phyloP scores from a whole-genome alignment of 2,888 invertebrate species.

The Nemoura dubitans region DNA sequence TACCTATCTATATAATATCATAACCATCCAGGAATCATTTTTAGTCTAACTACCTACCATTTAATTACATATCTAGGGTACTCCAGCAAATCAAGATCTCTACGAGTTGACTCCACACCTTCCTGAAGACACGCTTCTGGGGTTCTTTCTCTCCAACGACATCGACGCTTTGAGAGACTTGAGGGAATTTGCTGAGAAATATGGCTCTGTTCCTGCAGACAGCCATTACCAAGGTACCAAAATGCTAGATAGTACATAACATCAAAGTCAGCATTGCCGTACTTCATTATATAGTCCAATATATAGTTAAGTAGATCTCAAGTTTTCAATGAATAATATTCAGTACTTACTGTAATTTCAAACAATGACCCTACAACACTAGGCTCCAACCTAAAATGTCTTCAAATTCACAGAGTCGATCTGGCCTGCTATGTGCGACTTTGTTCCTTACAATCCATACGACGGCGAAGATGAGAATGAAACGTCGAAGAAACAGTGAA shows the following conservation, averaged over 20 bases:
- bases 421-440: slow-evolving; percentile 8
- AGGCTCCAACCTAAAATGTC: too few species aligned
- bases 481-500: not conserved
- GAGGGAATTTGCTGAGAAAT: not conserved
- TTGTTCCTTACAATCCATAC: slow-evolving; percentile 16
- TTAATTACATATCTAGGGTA: too few species aligned
- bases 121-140: not conserved
- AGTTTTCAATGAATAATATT: too few species aligned
- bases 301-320: too few species aligned
- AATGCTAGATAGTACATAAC: too few species aligned
- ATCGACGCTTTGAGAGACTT: not conserved
- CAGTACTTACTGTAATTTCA: too few species aligned
- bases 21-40: too few species aligned
- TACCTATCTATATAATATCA: too few species aligned
- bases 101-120: not conserved
- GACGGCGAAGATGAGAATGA: not conserved
- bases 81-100: not conserved
- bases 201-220: not conserved
- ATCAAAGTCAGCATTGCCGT: too few species aligned
- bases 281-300: too few species aligned
- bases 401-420: not conserved
- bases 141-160: not conserved
- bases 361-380: too few species aligned
- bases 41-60: too few species aligned
- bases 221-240: not conserved